phyloP scores from a whole-genome alignment of 2,113 vertebrate genomes.

The Forbesichthys agassizii region DNA sequence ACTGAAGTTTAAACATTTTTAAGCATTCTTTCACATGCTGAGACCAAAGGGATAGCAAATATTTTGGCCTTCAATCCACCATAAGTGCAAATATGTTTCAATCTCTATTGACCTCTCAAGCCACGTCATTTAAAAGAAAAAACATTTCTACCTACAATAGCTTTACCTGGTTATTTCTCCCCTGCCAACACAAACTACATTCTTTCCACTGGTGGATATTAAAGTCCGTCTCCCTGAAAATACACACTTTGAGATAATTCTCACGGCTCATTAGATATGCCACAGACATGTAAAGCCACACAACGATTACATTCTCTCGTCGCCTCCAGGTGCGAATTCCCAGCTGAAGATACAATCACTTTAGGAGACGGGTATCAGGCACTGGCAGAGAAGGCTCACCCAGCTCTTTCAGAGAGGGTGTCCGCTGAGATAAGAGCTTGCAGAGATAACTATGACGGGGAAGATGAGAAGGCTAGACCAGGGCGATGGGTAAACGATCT shows the following conservation, averaged over 20 bases:
- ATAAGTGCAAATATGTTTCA: too few relatives aligned
- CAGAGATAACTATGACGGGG: conserved; percentile 35
- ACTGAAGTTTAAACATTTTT: too few relatives aligned
- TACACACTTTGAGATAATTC: conserved; percentile 23
- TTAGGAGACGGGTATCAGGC: conserved; percentile 24
- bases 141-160: background rate
- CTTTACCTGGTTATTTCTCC: conserved; percentile 20
- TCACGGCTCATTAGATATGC: conserved; percentile 36
- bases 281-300: conserved; percentile 10
- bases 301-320: background rate
- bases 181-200: conserved; percentile 31
- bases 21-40: too few relatives aligned
- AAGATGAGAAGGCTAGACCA: conserved; percentile 37
- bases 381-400: conserved; percentile 20
- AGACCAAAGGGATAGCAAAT: too few relatives aligned
- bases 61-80: too few relatives aligned
- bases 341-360: conserved; percentile 25
- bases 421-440: conserved; percentile 36
- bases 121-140: background rate
- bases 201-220: conserved; percentile 20
- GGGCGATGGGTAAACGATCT: conserved; percentile 33
- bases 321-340: conserved; percentile 23
- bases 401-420: conserved; percentile 39
- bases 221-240: conserved; percentile 20
- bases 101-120: too few relatives aligned